Evolutionary conservation across 64 coral and sea anemone genomes (phyloP).

Genomic region (Montipora foliosa): DNA sequence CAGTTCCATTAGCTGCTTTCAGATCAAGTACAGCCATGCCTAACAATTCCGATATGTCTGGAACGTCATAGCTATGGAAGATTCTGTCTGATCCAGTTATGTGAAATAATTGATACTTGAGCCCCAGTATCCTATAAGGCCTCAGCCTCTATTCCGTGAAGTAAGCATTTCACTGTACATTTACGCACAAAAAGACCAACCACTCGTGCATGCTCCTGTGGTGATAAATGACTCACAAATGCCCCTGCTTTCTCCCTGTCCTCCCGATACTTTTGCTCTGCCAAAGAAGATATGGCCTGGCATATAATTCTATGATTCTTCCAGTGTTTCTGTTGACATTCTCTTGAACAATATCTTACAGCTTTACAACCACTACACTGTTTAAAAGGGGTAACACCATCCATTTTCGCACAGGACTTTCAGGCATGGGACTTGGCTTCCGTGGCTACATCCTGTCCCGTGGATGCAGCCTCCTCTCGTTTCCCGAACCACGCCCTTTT

Average conservation of each 20-base stretch:
- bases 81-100: background rate
- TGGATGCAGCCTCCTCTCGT: no score
- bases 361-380: no score
- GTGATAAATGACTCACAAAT: conserved; percentile 67
- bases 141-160: conserved; percentile 15
- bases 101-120: conserved; percentile 78
- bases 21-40: conserved; percentile 58
- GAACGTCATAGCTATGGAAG: conserved; percentile 21
- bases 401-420: no score
- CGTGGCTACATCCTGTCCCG: no score
- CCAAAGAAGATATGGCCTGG: conserved; percentile 12
- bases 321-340: conserved; percentile 68
- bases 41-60: conserved; percentile 52
- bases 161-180: conserved; percentile 61
- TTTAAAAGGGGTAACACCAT: no score
- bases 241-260: background rate
- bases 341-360: conserved; percentile 64
- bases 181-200: conserved; percentile 57
- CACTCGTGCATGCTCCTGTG: conserved; percentile 59
- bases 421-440: no score
- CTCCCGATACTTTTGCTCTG: conserved; percentile 39
- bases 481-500: no score
- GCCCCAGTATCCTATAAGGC: conserved; percentile 73
- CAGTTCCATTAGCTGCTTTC: conserved; percentile 72
- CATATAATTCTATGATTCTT: conserved; percentile 39